Base-by-base conservation (phyloP, 2,113 vertebrate species). In the Eudorcas thomsonii region DNA sequence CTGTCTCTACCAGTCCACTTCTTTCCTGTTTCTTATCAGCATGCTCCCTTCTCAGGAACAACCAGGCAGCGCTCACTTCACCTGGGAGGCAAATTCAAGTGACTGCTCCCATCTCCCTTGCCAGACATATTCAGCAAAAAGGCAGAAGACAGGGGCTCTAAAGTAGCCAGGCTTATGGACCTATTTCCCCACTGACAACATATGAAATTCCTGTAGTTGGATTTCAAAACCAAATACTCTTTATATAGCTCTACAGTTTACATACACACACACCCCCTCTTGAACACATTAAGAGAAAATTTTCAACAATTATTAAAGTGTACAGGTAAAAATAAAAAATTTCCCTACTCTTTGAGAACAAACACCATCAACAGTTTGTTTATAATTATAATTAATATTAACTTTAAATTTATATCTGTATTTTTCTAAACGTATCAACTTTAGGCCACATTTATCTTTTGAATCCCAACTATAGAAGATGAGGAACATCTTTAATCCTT, bases 401-500 rank as follows among this genome's bases (percentile, higher is more conserved):
- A 90, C 54, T 96, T 89, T 92, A 97, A 95, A 48, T 85, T 71
- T 84, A 55, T 78, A 26, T 2, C 25, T 90, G 28, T 43, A 90
- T 33, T 55, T 81, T 96, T 82, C 60, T 21, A 36, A 55, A 93
- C 16, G 39, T 91, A 91, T 39, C 54, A 86, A 74, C 36, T n/a
- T 81, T 77, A 93, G 28, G 84, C n/a, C 39, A 85, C 8, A 90
- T 96, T 91, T 91, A 96, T 88, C 26, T 95, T 90, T 50, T 94
- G 39, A 89, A 57, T 57, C 19, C 30, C 33, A 88, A 39, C 45
- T 90, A 84, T 3, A 14, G 11, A 87, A 94, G n/a, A 90, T 28
- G 17, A 97, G 12, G 13, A 59, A 7, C 57, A 95, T 48, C 48
- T 9, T 83, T 16, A 39, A 43, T 43, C 6, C 30, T 82, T 94